Evolutionary conservation across 2,797 vertebrate genomes (phyloP).

Genomic region (Enoplosus armatus): DNA sequence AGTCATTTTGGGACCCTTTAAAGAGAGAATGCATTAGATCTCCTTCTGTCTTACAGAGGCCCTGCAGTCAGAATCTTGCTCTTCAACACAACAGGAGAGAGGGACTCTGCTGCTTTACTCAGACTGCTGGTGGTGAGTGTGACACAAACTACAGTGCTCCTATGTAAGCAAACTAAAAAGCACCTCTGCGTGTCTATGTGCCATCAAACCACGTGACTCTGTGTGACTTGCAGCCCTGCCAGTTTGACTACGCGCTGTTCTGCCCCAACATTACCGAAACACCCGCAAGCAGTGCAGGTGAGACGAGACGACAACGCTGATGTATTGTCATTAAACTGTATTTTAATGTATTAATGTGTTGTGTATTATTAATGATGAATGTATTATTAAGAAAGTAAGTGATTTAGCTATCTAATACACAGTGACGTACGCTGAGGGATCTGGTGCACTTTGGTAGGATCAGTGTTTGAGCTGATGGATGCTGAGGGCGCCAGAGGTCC

Average conservation of each 20-base stretch:
- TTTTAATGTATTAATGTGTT: neutral
- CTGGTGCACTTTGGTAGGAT: too few relatives aligned
- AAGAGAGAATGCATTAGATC: neutral
- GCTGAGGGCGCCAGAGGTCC: neutral
- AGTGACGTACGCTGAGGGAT: neutral
- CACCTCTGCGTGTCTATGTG: neutral
- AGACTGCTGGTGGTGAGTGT: slow-evolving; percentile 87
- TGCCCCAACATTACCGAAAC: slow-evolving; percentile 88
- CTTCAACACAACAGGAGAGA: slow-evolving; percentile 90
- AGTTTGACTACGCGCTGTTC: slow-evolving; percentile 89
- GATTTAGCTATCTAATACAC: too few relatives aligned
- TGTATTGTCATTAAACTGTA: neutral
- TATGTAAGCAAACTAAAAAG: neutral
- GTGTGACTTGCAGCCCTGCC: slow-evolving; percentile 83
- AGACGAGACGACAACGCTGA: slow-evolving; percentile 28
- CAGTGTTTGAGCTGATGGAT: neutral
- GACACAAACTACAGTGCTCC: neutral
- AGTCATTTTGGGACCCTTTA: too few relatives aligned
- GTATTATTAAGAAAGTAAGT: too few relatives aligned
- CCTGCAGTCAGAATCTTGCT: slow-evolving; percentile 85
- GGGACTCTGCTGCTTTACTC: slow-evolving; percentile 86
- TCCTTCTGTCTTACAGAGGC: neutral
- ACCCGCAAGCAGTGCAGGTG: slow-evolving; percentile 81
- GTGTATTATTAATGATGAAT: too few relatives aligned
- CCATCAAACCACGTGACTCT: neutral